Evolutionary conservation across 2,113 vertebrate species (phyloP).

Genomic region (Pholis gunnellus): DNA sequence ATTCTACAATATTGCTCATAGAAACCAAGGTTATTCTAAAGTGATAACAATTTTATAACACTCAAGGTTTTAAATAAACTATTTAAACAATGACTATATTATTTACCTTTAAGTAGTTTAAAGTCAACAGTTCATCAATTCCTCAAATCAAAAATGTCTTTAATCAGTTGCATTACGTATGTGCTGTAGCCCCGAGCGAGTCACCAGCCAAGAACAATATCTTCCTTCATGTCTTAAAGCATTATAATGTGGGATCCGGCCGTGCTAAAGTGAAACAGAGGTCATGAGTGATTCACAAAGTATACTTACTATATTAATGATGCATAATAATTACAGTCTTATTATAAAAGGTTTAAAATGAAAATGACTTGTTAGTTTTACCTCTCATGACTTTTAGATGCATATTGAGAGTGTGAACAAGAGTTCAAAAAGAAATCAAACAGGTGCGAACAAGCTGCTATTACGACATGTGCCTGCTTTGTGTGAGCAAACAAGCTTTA

Average conservation of each 20-base stretch:
- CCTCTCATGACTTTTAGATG: neutral
- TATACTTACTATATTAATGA: conserved; percentile 15
- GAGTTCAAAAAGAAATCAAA: neutral
- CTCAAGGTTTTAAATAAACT: neutral
- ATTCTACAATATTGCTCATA: neutral
- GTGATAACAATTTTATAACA: neutral
- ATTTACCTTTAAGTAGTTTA: neutral
- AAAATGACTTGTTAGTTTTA: neutral
- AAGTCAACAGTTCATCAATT: neutral
- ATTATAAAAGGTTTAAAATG: neutral
- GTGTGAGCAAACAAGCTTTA: conserved; percentile 12
- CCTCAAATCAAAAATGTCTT: neutral
- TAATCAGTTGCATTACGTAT: neutral
- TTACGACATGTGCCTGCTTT: conserved; percentile 25
- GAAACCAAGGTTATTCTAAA: neutral
- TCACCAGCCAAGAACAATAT: conserved; percentile 26
- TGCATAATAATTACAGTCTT: conserved; percentile 1
- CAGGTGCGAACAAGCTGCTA: conserved; percentile 24
- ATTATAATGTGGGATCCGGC: conserved; percentile 21
- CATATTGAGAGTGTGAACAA: neutral
- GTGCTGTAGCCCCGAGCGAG: conserved; percentile 2
- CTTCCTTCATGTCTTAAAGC: conserved; percentile 14
- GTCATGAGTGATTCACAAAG: neutral
- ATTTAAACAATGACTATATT: neutral
- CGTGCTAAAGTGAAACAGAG: conserved; percentile 7